These are phyloP conservation scores for Indri indri DNA, from an alignment of 2,113 vertebrate genomes.

Conservation along the genomic window DNA sequence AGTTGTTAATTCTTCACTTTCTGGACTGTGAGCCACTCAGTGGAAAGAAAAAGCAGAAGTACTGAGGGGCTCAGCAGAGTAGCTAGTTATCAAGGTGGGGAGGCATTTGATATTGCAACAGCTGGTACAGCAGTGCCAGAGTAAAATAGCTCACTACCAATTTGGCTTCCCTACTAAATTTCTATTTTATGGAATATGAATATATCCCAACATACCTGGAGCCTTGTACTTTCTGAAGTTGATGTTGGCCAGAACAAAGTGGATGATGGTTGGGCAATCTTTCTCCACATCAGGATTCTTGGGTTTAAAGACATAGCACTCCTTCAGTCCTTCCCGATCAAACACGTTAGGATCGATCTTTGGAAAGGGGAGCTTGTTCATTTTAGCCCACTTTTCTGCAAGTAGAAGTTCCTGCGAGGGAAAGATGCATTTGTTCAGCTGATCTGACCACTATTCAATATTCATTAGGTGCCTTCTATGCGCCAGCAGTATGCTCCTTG, in stretches of 20 bases:
- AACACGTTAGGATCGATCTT: slow-evolving; percentile 98
- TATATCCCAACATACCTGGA: slow-evolving; percentile 86
- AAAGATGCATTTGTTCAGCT: neutral
- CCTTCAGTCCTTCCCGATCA: slow-evolving; percentile 96
- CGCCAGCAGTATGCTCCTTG: neutral
- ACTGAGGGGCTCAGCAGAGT: neutral
- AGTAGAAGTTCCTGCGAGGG: slow-evolving; percentile 92
- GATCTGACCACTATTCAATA: neutral
- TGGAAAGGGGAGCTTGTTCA: slow-evolving; percentile 98
- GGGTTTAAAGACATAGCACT: slow-evolving; percentile 98
- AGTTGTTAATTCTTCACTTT: neutral
- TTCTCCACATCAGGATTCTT: slow-evolving; percentile 90
- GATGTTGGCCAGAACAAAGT: slow-evolving; percentile 98
- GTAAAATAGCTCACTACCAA: neutral
- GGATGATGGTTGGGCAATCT: slow-evolving; percentile 96
- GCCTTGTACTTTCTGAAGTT: slow-evolving; percentile 95
- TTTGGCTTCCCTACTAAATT: neutral
- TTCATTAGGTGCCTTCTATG: neutral
- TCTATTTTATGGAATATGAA: neutral
- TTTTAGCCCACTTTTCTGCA: slow-evolving; percentile 98
- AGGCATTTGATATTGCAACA: neutral
- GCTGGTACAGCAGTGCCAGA: neutral
- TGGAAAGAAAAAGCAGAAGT: neutral
- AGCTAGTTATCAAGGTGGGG: neutral
- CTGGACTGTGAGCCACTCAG: neutral